Evolutionary conservation across 2,888 invertebrate genomes (phyloP).

Genomic region (Drosophila colorata): DNA sequence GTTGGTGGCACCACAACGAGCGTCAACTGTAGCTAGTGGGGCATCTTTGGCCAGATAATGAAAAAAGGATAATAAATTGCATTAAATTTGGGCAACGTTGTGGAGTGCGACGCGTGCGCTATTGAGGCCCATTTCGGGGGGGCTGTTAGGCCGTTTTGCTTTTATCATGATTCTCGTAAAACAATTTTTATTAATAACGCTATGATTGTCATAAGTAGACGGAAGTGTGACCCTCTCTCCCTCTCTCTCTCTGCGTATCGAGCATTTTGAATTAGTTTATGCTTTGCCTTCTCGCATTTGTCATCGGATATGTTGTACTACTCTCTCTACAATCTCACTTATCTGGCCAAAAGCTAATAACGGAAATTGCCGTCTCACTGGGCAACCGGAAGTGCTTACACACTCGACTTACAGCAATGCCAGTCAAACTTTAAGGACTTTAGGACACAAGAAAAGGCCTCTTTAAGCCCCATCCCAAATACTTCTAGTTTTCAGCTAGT

Average conservation of each 20-base stretch:
- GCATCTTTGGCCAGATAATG: constrained; percentile 69
- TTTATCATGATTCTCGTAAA: constrained; percentile 72
- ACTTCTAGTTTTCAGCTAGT: constrained; percentile 25
- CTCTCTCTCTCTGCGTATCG: constrained; percentile 3
- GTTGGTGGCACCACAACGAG: constrained; percentile 58
- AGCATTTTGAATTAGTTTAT: constrained; percentile 23
- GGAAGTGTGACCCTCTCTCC: constrained; percentile 2
- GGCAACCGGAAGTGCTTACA: constrained; percentile 72
- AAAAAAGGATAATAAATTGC: constrained; percentile 84
- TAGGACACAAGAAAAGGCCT: constrained; percentile 28
- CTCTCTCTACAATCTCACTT: neutral
- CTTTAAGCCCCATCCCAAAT: neutral
- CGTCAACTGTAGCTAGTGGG: constrained; percentile 42
- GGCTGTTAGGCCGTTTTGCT: constrained; percentile 56
- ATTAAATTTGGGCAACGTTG: constrained; percentile 83
- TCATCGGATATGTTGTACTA: constrained; percentile 18
- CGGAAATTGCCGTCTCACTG: constrained; percentile 68
- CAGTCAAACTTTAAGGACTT: constrained; percentile 67
- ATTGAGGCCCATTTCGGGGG: constrained; percentile 9
- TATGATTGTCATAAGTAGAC: constrained; percentile 67
- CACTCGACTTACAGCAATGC: constrained; percentile 53
- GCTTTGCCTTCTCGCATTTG: constrained; percentile 18
- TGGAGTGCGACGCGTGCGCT: constrained; percentile 53
- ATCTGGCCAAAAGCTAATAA: constrained; percentile 41
- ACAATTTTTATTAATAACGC: constrained; percentile 77